Percentiles rank a stretch among this genome's conserved stretches.
Conservation (phyloP, 2,888 invertebrate species). For the Prosopocoilus inquinatus region DNA sequence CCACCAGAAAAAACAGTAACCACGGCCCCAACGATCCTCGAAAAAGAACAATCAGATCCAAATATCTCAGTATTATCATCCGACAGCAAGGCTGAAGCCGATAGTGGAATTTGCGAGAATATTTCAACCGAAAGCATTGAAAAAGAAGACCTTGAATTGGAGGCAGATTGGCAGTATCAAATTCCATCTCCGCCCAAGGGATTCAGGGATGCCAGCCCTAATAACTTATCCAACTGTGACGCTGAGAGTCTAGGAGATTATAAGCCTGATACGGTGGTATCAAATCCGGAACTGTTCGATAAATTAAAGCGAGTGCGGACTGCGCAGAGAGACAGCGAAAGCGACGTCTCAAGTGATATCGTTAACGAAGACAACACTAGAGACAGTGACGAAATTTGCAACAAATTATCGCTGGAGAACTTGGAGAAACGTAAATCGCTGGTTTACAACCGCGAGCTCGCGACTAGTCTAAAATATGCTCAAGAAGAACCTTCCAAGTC, state of each 20-base stretch:
- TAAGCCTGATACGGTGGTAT: slow-evolving; percentile 44
- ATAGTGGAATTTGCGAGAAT: slow-evolving; percentile 26
- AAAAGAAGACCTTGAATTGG: slow-evolving; percentile 32
- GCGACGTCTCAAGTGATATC: slow-evolving; percentile 26
- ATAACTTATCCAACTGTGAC: slow-evolving; percentile 29
- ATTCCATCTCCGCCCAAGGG: slow-evolving; percentile 61
- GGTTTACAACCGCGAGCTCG: slow-evolving; percentile 49
- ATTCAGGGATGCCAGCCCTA: slow-evolving; percentile 53
- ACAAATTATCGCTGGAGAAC: slow-evolving; percentile 46
- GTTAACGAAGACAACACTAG: slow-evolving; percentile 34
- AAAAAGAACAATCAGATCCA: neutral
- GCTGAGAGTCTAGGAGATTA: slow-evolving; percentile 28
- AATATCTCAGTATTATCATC: neutral
- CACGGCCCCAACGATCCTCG: neutral
- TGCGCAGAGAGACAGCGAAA: slow-evolving; percentile 35
- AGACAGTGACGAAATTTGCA: slow-evolving; percentile 40
- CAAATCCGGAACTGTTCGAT: slow-evolving; percentile 47
- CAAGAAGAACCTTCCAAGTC: slow-evolving; percentile 27
- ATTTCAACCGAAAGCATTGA: slow-evolving; percentile 3
- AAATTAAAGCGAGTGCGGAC: slow-evolving; percentile 43
- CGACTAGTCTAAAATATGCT: slow-evolving; percentile 48
- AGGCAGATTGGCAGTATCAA: slow-evolving; percentile 56
- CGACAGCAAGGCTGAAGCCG: slow-evolving; percentile 15
- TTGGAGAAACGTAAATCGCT: slow-evolving; percentile 48
- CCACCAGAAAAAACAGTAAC: neutral